These are phyloP conservation scores for Recurvirostra avosetta DNA, from an alignment of 2,113 vertebrate genomes.

Conservation along the genomic window DNA sequence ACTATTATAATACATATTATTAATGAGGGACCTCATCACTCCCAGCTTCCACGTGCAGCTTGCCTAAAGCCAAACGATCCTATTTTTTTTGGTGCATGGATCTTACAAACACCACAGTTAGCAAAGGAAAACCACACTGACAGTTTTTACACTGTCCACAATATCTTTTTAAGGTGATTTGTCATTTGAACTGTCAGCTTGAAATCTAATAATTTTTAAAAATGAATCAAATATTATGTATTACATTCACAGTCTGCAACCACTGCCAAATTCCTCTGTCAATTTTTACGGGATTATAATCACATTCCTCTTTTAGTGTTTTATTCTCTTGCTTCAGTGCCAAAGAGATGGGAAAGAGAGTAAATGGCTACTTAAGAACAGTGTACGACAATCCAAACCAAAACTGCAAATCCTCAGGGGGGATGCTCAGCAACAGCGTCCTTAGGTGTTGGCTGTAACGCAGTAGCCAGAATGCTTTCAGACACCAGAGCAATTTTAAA, in stretches of 20 bases:
- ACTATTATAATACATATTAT: background rate
- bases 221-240: slow-evolving; percentile 27
- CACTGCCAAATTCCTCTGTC: slow-evolving; percentile 44
- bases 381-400: background rate
- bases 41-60: background rate
- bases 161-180: background rate
- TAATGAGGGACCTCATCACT: background rate
- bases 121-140: background rate
- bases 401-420: background rate
- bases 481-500: background rate
- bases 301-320: background rate
- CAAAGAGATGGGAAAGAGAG: background rate
- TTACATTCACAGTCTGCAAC: background rate
- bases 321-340: background rate
- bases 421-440: background rate
- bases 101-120: background rate
- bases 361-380: background rate
- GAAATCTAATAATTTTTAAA: background rate
- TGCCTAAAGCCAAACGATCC: background rate
- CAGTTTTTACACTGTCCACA: background rate
- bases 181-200: slow-evolving; percentile 25
- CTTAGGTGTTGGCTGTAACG: background rate
- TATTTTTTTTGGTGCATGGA: background rate
- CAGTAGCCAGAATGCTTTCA: background rate
- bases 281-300: slow-evolving; percentile 36